These are phyloP conservation scores for Agrotis exclamationis DNA, from an alignment of 2,888 invertebrate species.

Conservation along the genomic window DNA sequence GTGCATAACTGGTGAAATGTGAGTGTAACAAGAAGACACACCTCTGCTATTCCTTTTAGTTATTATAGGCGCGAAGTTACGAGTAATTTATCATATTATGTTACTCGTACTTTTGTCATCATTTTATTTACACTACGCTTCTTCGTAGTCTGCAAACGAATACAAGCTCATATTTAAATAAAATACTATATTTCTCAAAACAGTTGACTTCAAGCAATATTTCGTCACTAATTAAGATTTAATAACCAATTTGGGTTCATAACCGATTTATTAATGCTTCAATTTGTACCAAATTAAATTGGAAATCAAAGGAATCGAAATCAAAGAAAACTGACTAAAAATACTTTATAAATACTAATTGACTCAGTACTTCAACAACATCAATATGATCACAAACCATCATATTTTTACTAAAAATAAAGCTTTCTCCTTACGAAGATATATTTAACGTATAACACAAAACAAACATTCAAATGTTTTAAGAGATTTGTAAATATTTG, in stretches of 20 bases:
- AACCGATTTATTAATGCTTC: constrained; percentile 1
- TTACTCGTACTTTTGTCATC: neutral
- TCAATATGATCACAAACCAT: constrained; percentile 15
- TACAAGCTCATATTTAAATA: neutral
- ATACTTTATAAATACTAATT: constrained; percentile 32
- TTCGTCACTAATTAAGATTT: neutral
- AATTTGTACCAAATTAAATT: constrained; percentile 20
- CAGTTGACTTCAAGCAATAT: neutral
- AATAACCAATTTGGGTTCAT: neutral
- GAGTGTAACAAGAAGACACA: neutral
- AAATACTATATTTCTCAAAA: neutral
- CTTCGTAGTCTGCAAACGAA: neutral
- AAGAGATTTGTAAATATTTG: neutral
- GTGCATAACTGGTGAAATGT: neutral
- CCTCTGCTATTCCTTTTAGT: neutral
- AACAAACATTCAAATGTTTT: neutral
- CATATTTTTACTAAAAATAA: neutral
- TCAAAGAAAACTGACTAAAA: constrained; percentile 10
- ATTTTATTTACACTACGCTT: constrained; percentile 1
- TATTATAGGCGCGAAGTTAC: neutral
- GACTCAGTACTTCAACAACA: neutral
- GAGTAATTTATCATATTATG: neutral
- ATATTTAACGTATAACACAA: neutral
- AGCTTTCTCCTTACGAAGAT: too few species aligned
- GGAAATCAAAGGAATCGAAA: constrained; percentile 15